phyloP scores from a whole-genome alignment of 1,140 invertebrate genomes.

The Diorhabda sublineata region DNA sequence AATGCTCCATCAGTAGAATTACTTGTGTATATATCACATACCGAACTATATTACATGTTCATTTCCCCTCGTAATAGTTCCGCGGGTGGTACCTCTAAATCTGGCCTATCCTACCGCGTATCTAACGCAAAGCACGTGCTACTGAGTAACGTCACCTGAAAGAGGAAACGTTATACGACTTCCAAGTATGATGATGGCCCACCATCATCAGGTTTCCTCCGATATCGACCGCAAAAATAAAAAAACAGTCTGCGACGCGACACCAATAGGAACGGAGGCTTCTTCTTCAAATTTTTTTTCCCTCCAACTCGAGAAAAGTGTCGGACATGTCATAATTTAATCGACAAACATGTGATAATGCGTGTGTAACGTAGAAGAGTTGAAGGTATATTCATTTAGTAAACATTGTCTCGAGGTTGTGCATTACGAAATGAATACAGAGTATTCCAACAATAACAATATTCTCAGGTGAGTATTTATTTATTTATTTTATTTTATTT shows the following conservation, averaged over 20 bases:
- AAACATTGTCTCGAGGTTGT: background rate
- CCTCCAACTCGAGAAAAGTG: background rate
- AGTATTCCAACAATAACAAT: background rate
- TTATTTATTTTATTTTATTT: too few species aligned
- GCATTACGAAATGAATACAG: background rate
- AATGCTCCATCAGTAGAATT: background rate
- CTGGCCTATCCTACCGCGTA: slow-evolving; percentile 1
- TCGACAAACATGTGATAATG: background rate
- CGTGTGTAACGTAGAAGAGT: background rate
- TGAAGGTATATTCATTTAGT: background rate
- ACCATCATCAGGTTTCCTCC: slow-evolving; percentile 1
- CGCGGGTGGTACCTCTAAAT: slow-evolving; percentile 1
- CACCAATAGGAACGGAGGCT: background rate
- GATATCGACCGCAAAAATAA: background rate
- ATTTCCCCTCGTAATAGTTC: background rate
- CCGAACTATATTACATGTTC: background rate
- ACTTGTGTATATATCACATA: background rate
- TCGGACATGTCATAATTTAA: slow-evolving; percentile 2
- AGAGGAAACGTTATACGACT: background rate
- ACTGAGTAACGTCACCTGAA: slow-evolving; percentile 1
- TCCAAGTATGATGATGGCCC: background rate
- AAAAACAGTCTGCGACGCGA: background rate
- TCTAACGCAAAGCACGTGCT: slow-evolving; percentile 1
- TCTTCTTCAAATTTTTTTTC: background rate
- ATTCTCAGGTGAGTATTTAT: too few species aligned